These are phyloP conservation scores for Oxytorus armatus DNA, from an alignment of 2,888 invertebrate species.

Conservation along the genomic window DNA sequence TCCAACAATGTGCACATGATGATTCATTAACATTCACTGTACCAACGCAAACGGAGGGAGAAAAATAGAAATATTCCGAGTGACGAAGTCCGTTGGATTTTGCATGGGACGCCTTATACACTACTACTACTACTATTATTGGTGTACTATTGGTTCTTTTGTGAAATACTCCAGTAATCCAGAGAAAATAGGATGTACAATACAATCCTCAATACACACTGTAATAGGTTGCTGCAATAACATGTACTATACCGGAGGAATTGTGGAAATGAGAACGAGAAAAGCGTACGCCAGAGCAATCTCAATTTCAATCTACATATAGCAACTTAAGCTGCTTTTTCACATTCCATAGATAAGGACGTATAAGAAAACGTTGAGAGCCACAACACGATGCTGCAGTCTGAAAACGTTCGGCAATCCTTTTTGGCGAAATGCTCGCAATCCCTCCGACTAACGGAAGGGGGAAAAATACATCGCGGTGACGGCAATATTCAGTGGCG, in stretches of 20 bases:
- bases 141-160: too few relatives aligned
- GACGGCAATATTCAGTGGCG: constrained; percentile 47
- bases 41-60: too few relatives aligned
- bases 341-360: not conserved
- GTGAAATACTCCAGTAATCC: not conserved
- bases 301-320: constrained; percentile 52
- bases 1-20: too few relatives aligned
- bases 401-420: constrained; percentile 54
- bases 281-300: constrained; percentile 44
- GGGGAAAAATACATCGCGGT: constrained; percentile 1
- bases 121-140: too few relatives aligned
- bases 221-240: not conserved
- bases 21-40: too few relatives aligned
- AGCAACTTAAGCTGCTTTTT: constrained; percentile 25
- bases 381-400: not conserved
- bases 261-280: constrained; percentile 15
- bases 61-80: not conserved
- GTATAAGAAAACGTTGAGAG: constrained; percentile 12
- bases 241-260: not conserved
- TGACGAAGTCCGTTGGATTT: not conserved
- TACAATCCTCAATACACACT: not conserved
- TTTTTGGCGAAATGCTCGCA: constrained; percentile 41
- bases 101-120: not conserved
- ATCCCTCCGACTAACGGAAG: constrained; percentile 1
- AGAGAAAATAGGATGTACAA: not conserved